Evolutionary conservation across 1,140 invertebrate species (phyloP).

Genomic region (Bombus turneri): DNA sequence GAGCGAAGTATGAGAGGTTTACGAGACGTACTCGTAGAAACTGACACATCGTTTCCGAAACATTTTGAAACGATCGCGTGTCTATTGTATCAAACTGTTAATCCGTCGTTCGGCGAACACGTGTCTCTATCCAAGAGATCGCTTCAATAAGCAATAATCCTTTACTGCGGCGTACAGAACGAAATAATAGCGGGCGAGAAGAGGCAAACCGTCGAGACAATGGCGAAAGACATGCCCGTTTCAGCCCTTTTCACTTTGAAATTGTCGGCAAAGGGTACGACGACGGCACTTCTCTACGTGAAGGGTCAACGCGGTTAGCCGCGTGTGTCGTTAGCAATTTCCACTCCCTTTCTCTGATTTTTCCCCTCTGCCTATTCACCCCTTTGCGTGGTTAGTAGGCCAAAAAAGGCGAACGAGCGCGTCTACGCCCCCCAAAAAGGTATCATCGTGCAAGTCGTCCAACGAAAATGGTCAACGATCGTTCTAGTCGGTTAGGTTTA

Average conservation of each 20-base stretch:
- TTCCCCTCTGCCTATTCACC: conserved; percentile 31
- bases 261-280: conserved; percentile 53
- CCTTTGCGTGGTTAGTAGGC: conserved; percentile 19
- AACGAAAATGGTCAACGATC: conserved; percentile 7
- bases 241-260: conserved; percentile 61
- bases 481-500: not conserved
- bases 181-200: conserved; percentile 48
- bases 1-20: too few relatives aligned
- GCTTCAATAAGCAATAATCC: conserved; percentile 64
- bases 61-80: too few relatives aligned
- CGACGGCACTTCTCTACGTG: conserved; percentile 45
- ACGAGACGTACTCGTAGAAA: too few relatives aligned
- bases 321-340: conserved; percentile 62
- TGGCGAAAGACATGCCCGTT: conserved; percentile 37
- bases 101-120: too few relatives aligned
- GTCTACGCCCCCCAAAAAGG: conserved; percentile 9
- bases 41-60: too few relatives aligned
- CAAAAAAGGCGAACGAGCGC: not conserved
- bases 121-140: conserved; percentile 2
- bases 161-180: conserved; percentile 27
- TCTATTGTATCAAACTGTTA: too few relatives aligned
- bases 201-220: conserved; percentile 53
- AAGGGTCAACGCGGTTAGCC: conserved; percentile 54
- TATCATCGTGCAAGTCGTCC: not conserved
- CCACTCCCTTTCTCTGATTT: conserved; percentile 46